Base-by-base conservation (phyloP, 2,888 invertebrate genomes). In the Thereva nobilitata region DNA sequence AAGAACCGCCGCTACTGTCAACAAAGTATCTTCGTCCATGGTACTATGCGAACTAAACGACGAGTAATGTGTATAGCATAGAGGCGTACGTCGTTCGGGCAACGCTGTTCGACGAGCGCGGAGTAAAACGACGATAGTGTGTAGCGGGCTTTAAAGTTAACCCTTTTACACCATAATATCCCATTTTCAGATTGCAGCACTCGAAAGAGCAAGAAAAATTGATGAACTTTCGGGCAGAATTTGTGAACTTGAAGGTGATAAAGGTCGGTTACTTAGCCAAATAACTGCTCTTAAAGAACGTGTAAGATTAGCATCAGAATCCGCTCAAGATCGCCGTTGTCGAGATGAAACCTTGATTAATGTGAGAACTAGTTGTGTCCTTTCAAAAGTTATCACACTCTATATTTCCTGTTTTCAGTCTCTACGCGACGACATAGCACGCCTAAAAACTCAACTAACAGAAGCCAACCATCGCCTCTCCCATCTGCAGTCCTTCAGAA, bases 221-320 rank as follows among this genome's bases (percentile, higher is more conserved):
- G 93, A 93, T 76, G 93, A 93, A 69, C 82, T 93, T 3, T 91
- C 92, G 72, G 89, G 90, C 76, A 88, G 90, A 71, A 79, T 93
- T 37, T 89, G 91, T 50, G 93, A 93, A 76, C 87, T 92, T 49
- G 93, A 94, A 76, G 84, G 90, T 72, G 81, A 93, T 40, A 85
- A 92, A 61, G 87, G 88, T 1, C 86, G 91, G 47, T 70, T 80
- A 0, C 59, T 77, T 7, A 73, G 78, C 1, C 80, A 81, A 68
- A 61, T 79, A 1, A 75, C 72, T 49, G 74, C 76, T 1, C 64
- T 77, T 47, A 81, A 79, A 70, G 79, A 80, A 49, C 72, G 80
- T 8, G 72, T 79, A 42, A 76, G 79, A 49, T 76, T 78, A 2
- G 73, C 77, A 8, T 77, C 76, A 4, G 81, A 81, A 44, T 78